phyloP scores from a whole-genome alignment of 92 coral and sea anemone species.

The Isaurus tuberculatus region DNA sequence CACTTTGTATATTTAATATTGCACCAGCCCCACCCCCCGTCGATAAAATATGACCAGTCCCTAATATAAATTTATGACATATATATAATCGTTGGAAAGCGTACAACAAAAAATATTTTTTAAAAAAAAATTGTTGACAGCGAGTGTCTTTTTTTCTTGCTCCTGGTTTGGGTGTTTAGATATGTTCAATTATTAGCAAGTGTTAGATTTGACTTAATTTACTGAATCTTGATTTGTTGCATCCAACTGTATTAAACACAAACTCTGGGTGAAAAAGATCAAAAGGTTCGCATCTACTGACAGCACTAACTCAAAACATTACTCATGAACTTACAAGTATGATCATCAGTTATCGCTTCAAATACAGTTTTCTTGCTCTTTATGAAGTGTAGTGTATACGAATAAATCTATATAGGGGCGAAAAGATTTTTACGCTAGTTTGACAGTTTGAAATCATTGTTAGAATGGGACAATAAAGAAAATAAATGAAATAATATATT shows the following conservation, averaged over 20 bases:
- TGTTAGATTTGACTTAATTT: neutral
- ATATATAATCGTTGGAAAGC: neutral
- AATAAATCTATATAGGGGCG: neutral
- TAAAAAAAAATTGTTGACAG: neutral
- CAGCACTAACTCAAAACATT: neutral
- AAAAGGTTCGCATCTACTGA: neutral
- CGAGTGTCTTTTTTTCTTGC: neutral
- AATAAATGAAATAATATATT: no score
- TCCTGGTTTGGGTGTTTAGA: neutral
- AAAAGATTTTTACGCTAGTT: conserved; percentile 16
- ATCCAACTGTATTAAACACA: neutral
- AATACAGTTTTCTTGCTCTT: neutral
- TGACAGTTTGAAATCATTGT: conserved; percentile 27
- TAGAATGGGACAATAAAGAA: neutral
- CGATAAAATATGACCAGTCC: no score
- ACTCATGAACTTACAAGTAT: neutral
- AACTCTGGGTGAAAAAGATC: neutral
- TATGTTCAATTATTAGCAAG: neutral
- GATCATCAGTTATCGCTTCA: neutral
- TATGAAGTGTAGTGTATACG: conserved; percentile 1
- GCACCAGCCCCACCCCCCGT: no score
- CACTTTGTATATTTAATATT: no score
- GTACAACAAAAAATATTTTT: neutral
- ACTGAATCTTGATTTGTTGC: neutral
- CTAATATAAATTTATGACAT: conserved; percentile 1